Percentiles rank a stretch among this genome's conserved stretches.
These are phyloP conservation scores for Philopotamus ludificatus DNA, from an alignment of 1,140 invertebrate species.

Conservation along the genomic window DNA sequence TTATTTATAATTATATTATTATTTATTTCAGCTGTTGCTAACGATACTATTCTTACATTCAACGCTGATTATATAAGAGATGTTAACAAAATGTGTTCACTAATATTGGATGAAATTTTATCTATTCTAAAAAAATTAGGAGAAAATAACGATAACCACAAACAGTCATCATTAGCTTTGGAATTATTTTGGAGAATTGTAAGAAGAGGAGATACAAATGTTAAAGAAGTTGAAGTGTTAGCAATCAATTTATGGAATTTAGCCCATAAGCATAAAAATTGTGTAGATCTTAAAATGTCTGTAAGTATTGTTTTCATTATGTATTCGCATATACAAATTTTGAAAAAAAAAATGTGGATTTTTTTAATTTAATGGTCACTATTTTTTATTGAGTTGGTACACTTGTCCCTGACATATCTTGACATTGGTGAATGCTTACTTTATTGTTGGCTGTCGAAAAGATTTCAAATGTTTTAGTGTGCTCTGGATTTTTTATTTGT, in stretches of 20 bases:
- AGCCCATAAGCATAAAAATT: conserved; percentile 49
- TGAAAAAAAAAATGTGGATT: no score
- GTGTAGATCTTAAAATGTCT: conserved; percentile 47
- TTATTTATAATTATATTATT: conserved; percentile 33
- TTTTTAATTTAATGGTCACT: no score
- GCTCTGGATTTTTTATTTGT: no score
- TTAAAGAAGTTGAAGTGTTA: conserved; percentile 61
- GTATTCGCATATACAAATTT: no score
- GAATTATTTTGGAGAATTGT: conserved; percentile 75
- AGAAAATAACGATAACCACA: conserved; percentile 58
- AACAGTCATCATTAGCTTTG: conserved; percentile 68
- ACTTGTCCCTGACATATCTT: no score
- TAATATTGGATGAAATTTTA: conserved; percentile 77
- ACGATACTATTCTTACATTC: conserved; percentile 88
- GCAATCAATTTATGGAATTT: conserved; percentile 79
- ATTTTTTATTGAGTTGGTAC: no score
- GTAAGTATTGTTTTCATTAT: no score
- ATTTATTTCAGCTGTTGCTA: conserved; percentile 78
- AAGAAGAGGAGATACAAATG: conserved; percentile 66
- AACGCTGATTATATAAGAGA: conserved; percentile 83
- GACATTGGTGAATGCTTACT: no score
- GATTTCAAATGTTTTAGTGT: no score
- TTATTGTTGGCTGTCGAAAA: no score
- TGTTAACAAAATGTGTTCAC: conserved; percentile 75
- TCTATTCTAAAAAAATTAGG: conserved; percentile 68